Evolutionary conservation across 1,140 invertebrate species (phyloP).

Genomic region (Hyphantria cunea): DNA sequence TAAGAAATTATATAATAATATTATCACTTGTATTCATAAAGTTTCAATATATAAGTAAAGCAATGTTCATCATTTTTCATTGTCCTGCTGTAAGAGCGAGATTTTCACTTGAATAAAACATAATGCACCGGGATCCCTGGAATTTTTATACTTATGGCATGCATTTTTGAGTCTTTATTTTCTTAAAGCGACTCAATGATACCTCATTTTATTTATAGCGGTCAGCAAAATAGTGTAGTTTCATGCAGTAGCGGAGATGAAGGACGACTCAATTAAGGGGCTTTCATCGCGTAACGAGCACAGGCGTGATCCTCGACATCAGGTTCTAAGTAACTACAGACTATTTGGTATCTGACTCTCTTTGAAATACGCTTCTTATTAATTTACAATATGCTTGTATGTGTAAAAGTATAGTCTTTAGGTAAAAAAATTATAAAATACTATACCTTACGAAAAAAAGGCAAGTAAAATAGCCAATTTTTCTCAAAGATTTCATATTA

Average conservation of each 20-base stretch:
- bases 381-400: conserved; percentile 11
- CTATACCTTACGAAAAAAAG: too few relatives aligned
- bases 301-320: conserved; percentile 40
- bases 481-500: too few relatives aligned
- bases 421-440: too few relatives aligned
- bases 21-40: too few relatives aligned
- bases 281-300: conserved; percentile 54
- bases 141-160: conserved; percentile 4
- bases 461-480: too few relatives aligned
- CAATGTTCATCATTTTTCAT: too few relatives aligned
- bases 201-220: background rate
- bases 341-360: conserved; percentile 21
- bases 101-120: too few relatives aligned
- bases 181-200: background rate
- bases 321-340: conserved; percentile 40
- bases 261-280: conserved; percentile 52
- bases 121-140: background rate
- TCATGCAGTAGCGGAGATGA: conserved; percentile 38
- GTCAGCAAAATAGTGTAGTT: conserved; percentile 44
- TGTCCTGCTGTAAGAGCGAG: too few relatives aligned
- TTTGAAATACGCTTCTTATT: conserved; percentile 16
- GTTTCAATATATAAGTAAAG: too few relatives aligned
- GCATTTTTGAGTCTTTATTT: conserved; percentile 4
- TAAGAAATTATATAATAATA: too few relatives aligned
- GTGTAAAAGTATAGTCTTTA: too few relatives aligned